Conservation (phyloP, 2,113 vertebrate species). For the Rhea pennata region DNA sequence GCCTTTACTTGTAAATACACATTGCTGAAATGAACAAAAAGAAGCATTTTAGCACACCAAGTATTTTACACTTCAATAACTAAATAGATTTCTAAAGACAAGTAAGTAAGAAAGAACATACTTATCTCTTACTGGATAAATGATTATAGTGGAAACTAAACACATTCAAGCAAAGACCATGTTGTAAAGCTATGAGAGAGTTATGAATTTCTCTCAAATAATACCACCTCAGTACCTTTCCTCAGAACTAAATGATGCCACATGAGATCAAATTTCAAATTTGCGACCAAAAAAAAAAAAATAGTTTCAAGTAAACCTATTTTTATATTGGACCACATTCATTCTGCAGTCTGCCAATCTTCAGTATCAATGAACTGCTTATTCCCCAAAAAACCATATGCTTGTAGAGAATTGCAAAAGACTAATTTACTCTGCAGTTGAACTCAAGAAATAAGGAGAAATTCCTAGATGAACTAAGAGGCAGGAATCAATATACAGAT, state of each 20-base stretch:
- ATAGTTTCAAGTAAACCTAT: neutral
- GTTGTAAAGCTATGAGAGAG: neutral
- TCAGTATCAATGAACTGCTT: neutral
- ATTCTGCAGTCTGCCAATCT: neutral
- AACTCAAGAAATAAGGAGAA: neutral
- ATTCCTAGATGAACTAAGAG: neutral
- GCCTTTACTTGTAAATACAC: conserved; percentile 98
- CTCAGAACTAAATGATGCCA: neutral
- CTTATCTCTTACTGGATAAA: neutral
- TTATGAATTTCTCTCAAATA: neutral
- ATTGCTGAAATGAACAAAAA: conserved; percentile 82
- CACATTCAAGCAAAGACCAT: neutral
- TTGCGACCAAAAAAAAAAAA: neutral
- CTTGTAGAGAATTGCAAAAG: neutral
- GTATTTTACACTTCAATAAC: neutral
- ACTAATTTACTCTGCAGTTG: neutral
- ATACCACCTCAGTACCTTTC: neutral
- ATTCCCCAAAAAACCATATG: neutral
- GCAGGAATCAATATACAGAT: neutral
- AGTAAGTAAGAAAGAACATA: neutral
- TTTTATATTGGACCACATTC: neutral
- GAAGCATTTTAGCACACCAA: conserved; percentile 8
- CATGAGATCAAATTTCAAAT: neutral
- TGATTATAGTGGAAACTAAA: neutral
- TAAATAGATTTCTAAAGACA: neutral